Evolutionary conservation across 2,113 vertebrate species (phyloP), one percentile per base, ranked within the genome.

Genomic region (Saccopteryx bilineata): DNA sequence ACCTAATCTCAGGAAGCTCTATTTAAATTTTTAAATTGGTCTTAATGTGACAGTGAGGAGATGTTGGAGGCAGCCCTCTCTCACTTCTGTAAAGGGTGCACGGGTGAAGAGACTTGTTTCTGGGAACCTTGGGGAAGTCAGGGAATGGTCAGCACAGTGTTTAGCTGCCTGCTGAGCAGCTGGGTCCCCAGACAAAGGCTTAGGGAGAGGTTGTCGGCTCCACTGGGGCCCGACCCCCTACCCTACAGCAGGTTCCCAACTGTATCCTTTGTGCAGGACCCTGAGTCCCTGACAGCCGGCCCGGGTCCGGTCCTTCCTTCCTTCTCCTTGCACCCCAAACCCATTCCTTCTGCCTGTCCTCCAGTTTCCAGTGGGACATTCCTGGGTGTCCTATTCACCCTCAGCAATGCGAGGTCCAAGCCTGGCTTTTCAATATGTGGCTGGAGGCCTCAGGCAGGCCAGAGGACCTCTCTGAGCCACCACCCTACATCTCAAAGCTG

Each of bases 51-150:
- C 3, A 19, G 18, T 15, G 66, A n/a, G 7, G n/a, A 76, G 18
- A 31, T 21, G 58, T 68, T 9, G 7, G 31, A 48, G 50, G 58
- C 13, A 4, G 48, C 7, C 0, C 31, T 79, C 46, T 74, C 18
- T 23, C 39, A 24, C 2, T 15, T 56, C 4, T 4, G 3, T 10
- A 17, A 21, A 14, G 14, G 33, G 83, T 1, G 14, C 12, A 11
- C 0, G 0, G 2, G 21, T 13, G 2, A 23, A 81, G 58, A 69
- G 7, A 31, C 0, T 0, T 0, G n/a, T 71, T 31, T 85, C 79
- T 63, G 23, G 23, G 60, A 58, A 48, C 31, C 5, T 50, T 18
- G 5, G 58, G n/a, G n/a, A 23, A 13, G 15, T 24, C 28, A 9
- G 39, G 33, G 7, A 31, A 31, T 9, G 4, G 2, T 23, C 48